Evolutionary conservation across 2,888 invertebrate species (phyloP), one percentile per base, ranked within the genome.

Genomic region (Eilema griseolum): DNA sequence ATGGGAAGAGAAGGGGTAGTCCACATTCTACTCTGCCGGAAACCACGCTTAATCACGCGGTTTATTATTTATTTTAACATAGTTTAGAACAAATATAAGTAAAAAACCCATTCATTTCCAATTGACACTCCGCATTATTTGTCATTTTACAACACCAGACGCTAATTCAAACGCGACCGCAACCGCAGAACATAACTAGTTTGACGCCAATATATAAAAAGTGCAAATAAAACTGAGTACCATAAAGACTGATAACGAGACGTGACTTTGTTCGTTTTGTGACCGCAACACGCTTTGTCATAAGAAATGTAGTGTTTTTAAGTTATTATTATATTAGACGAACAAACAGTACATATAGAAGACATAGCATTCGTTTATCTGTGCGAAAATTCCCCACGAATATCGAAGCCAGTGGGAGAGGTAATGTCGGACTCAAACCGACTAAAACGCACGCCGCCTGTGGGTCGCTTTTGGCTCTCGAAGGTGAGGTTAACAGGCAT

Each of bases 191-290:
- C 78, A 73, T 76, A 74, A 81, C 86, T 88, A 83, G 87, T 89
- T 86, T 87, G 33, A 69, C 31, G 63, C 28, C 28, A 66, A 70
- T 79, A 76, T 61, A n/a, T 41, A 86, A 85, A 88, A 90, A 87
- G 79, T 79, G 78, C 78, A 76, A 86, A 86, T 83, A 84, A 86
- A 86, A 84, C 83, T 80, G 83, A 83, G 76, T 73, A 78, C 83
- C 86, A 88, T 92, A 93, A 92, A 92, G 88, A 82, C 83, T 75
- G 77, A 84, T 92, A 92, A 93, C 90, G 82, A 92, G 90, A 79
- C 24, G 72, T 85, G 86, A 86, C 71, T 77, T 76, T 76, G 78
- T 69, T 73, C 62, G 80, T 78, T 80, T 62, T 83, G 84, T 73
- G 84, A 88, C 89, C 82, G 66, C 81, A 83, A 31, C 67, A 26